These are phyloP conservation scores for Coleophora deauratella DNA, from an alignment of 2,888 invertebrate species.

Conservation along the genomic window DNA sequence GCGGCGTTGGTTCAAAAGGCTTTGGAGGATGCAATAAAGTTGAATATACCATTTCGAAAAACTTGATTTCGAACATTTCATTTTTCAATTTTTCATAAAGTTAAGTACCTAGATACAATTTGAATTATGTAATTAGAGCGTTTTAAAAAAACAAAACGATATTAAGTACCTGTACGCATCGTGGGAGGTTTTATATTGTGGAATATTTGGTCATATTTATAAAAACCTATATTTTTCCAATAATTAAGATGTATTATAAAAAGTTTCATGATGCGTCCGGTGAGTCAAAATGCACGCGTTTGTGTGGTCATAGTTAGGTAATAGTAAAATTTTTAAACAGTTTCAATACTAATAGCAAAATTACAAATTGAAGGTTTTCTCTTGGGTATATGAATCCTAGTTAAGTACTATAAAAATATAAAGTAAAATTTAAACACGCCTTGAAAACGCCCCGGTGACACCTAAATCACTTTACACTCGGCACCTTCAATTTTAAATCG, in stretches of 20 bases:
- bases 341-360: conserved; percentile 28
- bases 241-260: conserved; percentile 6
- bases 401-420: conserved; percentile 17
- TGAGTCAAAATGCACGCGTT: conserved; percentile 25
- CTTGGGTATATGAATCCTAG: too few relatives aligned
- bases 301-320: conserved; percentile 30
- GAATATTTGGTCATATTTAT: too few relatives aligned
- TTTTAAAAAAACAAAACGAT: conserved; percentile 45
- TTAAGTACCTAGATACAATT: conserved; percentile 59
- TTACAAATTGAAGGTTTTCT: too few relatives aligned
- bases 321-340: conserved; percentile 33
- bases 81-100: conserved; percentile 29
- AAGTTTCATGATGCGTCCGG: conserved; percentile 12
- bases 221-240: too few relatives aligned
- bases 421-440: conserved; percentile 41
- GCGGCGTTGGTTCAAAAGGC: background rate
- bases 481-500: conserved; percentile 31
- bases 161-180: conserved; percentile 21
- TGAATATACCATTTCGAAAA: background rate
- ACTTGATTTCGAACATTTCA: too few relatives aligned
- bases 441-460: conserved; percentile 36
- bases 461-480: conserved; percentile 30
- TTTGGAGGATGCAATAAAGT: background rate
- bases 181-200: conserved; percentile 28
- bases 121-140: conserved; percentile 40